Conservation (phyloP, 2,888 invertebrate genomes). For the Drosophila nigritarsus region DNA sequence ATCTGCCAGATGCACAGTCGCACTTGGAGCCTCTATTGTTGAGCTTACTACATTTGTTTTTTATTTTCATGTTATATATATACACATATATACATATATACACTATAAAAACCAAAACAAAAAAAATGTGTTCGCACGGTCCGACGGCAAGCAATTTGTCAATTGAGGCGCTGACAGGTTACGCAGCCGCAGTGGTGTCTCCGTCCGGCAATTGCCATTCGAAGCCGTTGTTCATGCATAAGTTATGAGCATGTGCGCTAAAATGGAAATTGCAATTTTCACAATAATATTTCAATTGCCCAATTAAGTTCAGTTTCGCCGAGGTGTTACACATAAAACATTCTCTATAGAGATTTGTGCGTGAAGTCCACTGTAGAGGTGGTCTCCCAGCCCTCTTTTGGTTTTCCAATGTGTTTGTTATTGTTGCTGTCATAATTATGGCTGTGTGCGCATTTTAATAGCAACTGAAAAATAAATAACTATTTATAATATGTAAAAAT, state of each 20-base stretch:
- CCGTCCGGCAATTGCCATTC: conserved; percentile 24
- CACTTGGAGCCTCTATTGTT: conserved; percentile 39
- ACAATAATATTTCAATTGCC: conserved; percentile 71
- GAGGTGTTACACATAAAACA: conserved; percentile 68
- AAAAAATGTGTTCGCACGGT: conserved; percentile 66
- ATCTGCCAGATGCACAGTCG: conserved; percentile 40
- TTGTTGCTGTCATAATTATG: conserved; percentile 26
- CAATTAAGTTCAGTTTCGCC: conserved; percentile 66
- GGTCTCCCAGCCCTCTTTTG: conserved; percentile 48
- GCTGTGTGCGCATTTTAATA: conserved; percentile 62
- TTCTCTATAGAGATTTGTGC: conserved; percentile 18
- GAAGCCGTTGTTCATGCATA: conserved; percentile 53
- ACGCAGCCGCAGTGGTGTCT: conserved; percentile 76
- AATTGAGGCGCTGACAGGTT: conserved; percentile 72
- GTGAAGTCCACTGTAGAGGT: conserved; percentile 62
- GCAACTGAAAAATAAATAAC: conserved; percentile 70
- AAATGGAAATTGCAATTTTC: conserved; percentile 71
- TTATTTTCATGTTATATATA: conserved; percentile 16
- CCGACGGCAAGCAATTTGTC: conserved; percentile 67
- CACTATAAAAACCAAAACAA: not conserved
- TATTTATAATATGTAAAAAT: conserved; percentile 56
- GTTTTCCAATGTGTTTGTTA: conserved; percentile 40
- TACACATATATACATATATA: not conserved
- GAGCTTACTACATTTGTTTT: conserved; percentile 19
- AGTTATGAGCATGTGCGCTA: conserved; percentile 67